phyloP scores from a whole-genome alignment of 2,797 vertebrate genomes.

The Heterohyrax brucei region DNA sequence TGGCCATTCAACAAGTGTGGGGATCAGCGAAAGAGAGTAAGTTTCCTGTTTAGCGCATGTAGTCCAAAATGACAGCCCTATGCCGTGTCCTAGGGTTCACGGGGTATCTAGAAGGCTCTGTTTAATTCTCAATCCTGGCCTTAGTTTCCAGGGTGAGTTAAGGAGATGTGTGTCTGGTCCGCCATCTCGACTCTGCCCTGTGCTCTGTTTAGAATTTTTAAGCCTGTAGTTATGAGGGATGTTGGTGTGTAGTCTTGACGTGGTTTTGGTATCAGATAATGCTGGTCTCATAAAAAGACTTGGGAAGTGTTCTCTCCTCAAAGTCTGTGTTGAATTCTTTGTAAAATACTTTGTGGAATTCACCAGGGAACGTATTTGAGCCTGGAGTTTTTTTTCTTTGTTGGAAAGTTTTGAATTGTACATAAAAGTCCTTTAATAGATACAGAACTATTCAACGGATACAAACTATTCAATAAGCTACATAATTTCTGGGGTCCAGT shows the following conservation, averaged over 20 bases:
- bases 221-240: not conserved
- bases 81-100: no score
- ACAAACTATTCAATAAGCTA: not conserved
- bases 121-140: no score
- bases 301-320: not conserved
- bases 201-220: not conserved
- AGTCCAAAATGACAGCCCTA: no score
- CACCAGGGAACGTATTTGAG: not conserved
- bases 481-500: not conserved
- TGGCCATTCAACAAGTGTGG: no score
- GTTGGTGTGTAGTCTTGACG: not conserved
- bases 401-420: not conserved
- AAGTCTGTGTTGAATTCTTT: not conserved
- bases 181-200: no score
- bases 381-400: not conserved
- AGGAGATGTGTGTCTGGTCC: no score
- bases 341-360: conserved; percentile 2
- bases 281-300: not conserved
- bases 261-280: not conserved
- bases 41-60: no score
- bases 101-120: no score
- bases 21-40: no score
- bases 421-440: not conserved
- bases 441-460: not conserved
- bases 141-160: no score